These are phyloP conservation scores for Monarcha castaneiventris DNA, from an alignment of 2,113 vertebrate species.

Conservation along the genomic window DNA sequence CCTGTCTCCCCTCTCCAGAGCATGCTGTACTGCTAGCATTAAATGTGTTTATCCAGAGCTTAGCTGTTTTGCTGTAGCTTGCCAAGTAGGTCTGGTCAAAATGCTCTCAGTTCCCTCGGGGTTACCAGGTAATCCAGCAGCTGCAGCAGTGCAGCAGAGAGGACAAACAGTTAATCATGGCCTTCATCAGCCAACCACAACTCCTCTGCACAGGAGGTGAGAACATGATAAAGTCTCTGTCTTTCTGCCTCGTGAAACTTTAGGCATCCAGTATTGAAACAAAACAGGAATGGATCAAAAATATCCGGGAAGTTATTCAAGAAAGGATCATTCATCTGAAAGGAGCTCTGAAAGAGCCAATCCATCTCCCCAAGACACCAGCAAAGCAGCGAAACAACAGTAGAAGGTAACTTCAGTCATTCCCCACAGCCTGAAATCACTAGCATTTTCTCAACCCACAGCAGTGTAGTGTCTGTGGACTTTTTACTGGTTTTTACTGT, in stretches of 20 bases:
- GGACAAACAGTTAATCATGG: background rate
- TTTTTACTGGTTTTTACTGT: background rate
- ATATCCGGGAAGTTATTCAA: constrained; percentile 97
- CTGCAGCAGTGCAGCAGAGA: background rate
- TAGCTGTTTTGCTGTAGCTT: constrained; percentile 27
- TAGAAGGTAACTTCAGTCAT: constrained; percentile 79
- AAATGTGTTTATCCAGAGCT: constrained; percentile 21
- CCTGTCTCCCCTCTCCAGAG: background rate
- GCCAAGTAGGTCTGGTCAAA: background rate
- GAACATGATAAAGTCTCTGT: background rate
- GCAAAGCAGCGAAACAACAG: constrained; percentile 89
- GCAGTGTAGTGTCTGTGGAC: background rate
- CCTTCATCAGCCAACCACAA: background rate
- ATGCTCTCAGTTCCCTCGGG: background rate
- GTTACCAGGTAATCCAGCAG: background rate
- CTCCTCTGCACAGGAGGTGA: background rate
- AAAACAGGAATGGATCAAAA: constrained; percentile 99
- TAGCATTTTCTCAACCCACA: background rate
- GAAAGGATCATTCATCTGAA: constrained; percentile 98
- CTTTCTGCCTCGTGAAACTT: constrained; percentile 35
- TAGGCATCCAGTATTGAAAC: constrained; percentile 93
- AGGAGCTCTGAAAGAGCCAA: constrained; percentile 95
- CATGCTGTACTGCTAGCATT: background rate
- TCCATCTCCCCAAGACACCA: constrained; percentile 93
- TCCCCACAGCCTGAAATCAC: background rate